Evolutionary conservation across 2,113 vertebrate genomes (phyloP).

Genomic region (Willisornis vidua): DNA sequence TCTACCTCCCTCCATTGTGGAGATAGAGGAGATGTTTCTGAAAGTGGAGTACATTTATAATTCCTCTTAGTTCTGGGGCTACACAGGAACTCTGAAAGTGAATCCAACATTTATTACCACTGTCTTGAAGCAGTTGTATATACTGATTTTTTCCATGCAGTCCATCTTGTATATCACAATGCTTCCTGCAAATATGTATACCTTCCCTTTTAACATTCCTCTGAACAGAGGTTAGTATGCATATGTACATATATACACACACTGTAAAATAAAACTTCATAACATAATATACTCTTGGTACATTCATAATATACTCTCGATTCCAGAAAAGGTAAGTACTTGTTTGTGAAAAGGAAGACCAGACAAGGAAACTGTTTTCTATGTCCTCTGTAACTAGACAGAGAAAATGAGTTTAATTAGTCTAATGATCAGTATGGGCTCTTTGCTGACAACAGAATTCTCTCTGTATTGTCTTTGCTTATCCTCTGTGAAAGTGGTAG

Average conservation of each 20-base stretch:
- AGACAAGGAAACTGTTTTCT: background rate
- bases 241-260: background rate
- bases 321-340: background rate
- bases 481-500: background rate
- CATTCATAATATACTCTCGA: no score
- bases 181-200: background rate
- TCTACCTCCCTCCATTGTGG: accelerated
- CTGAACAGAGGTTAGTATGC: background rate
- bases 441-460: background rate
- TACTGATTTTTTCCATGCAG: background rate
- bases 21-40: background rate
- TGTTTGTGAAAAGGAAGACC: background rate
- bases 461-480: background rate
- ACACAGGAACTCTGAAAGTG: background rate
- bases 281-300: no score
- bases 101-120: background rate
- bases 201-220: background rate
- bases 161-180: background rate
- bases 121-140: background rate
- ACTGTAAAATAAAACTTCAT: background rate
- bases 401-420: background rate
- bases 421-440: background rate
- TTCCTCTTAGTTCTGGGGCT: background rate
- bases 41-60: background rate
- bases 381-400: background rate